Conservation (phyloP, 2,797 vertebrate species). For the Cryptoprocta ferox region DNA sequence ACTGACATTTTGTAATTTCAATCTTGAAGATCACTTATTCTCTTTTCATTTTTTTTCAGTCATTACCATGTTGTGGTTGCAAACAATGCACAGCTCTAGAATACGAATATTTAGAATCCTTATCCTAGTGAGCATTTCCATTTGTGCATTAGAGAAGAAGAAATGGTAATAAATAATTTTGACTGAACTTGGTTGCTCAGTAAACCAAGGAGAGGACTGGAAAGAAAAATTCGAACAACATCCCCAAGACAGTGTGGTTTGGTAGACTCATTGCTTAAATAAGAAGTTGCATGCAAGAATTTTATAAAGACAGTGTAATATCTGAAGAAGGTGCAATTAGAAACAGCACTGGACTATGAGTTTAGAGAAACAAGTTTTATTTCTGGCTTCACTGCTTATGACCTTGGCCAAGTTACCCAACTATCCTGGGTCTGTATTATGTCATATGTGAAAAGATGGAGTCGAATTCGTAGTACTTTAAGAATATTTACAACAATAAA, state of each 20-base stretch:
- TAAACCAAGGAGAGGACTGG: background rate
- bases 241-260: background rate
- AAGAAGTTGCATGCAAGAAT: background rate
- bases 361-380: slow-evolving; percentile 40
- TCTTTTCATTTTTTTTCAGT: background rate
- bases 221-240: background rate
- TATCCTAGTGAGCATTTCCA: background rate
- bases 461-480: background rate
- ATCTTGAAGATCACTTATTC: background rate
- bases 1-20: slow-evolving; percentile 26
- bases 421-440: background rate
- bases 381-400: background rate
- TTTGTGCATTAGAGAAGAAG: background rate
- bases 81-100: background rate
- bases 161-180: background rate
- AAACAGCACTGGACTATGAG: background rate
- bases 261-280: background rate
- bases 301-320: background rate
- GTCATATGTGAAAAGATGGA: background rate
- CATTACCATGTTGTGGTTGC: background rate
- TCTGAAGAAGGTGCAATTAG: background rate
- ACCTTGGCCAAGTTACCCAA: background rate
- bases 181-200: background rate
- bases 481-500: background rate
- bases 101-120: background rate